phyloP scores from a whole-genome alignment of 1,140 invertebrate genomes.

The Caenorhabditis elegans region WBcel235 BX284603.4:8567001-8567500 shows the following conservation, averaged over 20 bases:
- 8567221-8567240: background rate
- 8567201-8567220: conserved; percentile 27
- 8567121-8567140: conserved; percentile 29
- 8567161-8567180: conserved; percentile 18
- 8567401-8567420: background rate
- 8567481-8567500: too few relatives aligned
- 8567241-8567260: background rate
- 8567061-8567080: conserved; percentile 25
- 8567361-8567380: background rate
- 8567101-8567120: conserved; percentile 1
- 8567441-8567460: background rate
- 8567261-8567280: background rate
- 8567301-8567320: background rate
- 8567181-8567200: conserved; percentile 30
- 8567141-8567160: too few relatives aligned
- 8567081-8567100: conserved; percentile 1
- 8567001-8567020: background rate
- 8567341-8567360: background rate
- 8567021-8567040: background rate
- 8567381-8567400: conserved; percentile 9
- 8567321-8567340: background rate
- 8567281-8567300: background rate
- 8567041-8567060: background rate
- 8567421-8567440: background rate
- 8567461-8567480: too few relatives aligned